Conservation (phyloP, 1,140 invertebrate species). For the Melanaphis sacchari region DNA sequence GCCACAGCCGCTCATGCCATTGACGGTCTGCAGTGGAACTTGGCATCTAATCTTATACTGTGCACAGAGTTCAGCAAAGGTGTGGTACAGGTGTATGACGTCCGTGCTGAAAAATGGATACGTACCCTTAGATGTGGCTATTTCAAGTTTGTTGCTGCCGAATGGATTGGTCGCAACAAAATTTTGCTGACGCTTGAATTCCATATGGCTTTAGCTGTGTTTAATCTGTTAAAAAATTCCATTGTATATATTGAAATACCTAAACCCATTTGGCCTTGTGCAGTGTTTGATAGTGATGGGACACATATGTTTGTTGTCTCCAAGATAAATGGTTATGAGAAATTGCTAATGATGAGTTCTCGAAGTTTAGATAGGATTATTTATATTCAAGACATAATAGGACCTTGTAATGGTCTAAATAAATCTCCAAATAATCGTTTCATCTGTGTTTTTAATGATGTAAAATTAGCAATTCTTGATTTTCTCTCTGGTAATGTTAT, state of each 20-base stretch:
- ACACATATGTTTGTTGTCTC: conserved; percentile 45
- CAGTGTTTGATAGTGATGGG: background rate
- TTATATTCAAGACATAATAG: conserved; percentile 29
- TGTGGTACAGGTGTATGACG: conserved; percentile 32
- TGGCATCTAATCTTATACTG: background rate
- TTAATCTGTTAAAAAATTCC: background rate
- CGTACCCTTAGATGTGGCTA: conserved; percentile 1
- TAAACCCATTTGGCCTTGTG: conserved; percentile 35
- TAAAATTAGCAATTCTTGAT: conserved; percentile 32
- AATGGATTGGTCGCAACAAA: background rate
- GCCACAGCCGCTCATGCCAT: background rate
- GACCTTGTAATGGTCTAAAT: conserved; percentile 18
- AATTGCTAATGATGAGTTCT: conserved; percentile 39
- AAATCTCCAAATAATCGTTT: conserved; percentile 25
- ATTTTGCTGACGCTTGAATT: conserved; percentile 34
- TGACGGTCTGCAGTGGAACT: conserved; percentile 10
- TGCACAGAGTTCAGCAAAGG: background rate
- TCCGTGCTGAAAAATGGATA: background rate
- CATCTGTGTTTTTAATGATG: conserved; percentile 18
- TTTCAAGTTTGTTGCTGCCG: conserved; percentile 18
- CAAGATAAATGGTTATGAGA: conserved; percentile 50
- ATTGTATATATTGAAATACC: conserved; percentile 28
- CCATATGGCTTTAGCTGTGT: conserved; percentile 28
- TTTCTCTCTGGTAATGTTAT: conserved; percentile 22
- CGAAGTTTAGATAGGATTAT: background rate